phyloP scores from a whole-genome alignment of 2,113 vertebrate species.

The Panthera tigris region DNA sequence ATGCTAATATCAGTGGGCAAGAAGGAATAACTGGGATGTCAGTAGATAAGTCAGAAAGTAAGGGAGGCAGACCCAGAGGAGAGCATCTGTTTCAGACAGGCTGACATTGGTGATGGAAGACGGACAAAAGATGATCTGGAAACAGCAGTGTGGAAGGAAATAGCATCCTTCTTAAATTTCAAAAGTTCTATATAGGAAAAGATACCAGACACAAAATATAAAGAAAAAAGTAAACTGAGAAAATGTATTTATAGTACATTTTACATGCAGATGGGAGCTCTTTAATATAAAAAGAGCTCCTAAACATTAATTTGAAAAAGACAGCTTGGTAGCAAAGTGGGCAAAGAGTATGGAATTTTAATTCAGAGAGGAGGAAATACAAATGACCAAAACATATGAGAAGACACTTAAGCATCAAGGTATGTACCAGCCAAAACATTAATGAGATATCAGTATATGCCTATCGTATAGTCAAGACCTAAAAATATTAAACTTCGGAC shows the following conservation, averaged over 20 bases:
- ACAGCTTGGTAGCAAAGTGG: not conserved
- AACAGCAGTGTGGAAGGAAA: not conserved
- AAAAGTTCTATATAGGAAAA: not conserved
- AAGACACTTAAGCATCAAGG: not conserved
- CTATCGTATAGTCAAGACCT: not conserved
- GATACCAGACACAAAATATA: constrained; percentile 30
- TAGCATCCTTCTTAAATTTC: not conserved
- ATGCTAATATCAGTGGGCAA: not conserved
- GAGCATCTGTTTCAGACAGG: not conserved
- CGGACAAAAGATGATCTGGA: constrained; percentile 9
- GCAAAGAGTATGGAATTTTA: constrained; percentile 23
- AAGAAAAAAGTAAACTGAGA: not conserved
- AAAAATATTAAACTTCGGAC: not conserved
- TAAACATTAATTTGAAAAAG: constrained; percentile 38
- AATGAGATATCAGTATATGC: not conserved
- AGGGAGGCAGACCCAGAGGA: not conserved
- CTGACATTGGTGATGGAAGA: not conserved
- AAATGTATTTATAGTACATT: not conserved
- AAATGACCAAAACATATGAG: not conserved
- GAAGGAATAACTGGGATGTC: not conserved
- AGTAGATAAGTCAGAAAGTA: constrained; percentile 19
- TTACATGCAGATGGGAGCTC: not conserved
- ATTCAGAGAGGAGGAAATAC: constrained; percentile 28
- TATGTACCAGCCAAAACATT: not conserved
- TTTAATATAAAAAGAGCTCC: not conserved